Percentiles rank a stretch among this genome's conserved stretches.
phyloP scores from a whole-genome alignment of 1,140 invertebrate genomes.

The Lepidostoma basale region DNA sequence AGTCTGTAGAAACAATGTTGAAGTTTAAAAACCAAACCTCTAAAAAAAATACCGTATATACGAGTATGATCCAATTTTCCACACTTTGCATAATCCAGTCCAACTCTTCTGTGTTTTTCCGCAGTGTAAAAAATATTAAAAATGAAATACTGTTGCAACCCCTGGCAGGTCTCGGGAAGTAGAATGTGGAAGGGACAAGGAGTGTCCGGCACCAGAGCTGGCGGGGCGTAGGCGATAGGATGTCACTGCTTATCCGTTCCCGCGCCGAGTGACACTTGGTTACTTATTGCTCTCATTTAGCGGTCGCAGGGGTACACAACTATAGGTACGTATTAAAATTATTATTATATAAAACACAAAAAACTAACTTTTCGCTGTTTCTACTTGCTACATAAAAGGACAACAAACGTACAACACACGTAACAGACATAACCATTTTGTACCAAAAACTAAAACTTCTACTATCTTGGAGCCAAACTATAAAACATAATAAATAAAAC shows the following conservation, averaged over 20 bases:
- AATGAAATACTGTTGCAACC: too few relatives aligned
- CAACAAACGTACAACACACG: too few relatives aligned
- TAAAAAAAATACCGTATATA: neutral
- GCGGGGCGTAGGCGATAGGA: neutral
- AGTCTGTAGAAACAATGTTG: too few relatives aligned
- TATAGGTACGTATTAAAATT: neutral
- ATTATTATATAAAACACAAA: too few relatives aligned
- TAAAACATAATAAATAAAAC: too few relatives aligned
- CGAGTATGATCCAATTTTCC: neutral
- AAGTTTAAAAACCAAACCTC: neutral
- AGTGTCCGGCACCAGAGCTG: neutral
- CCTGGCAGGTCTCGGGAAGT: too few relatives aligned
- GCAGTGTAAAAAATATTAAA: too few relatives aligned
- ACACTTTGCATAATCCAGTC: neutral
- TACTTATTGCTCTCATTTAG: slow-evolving; percentile 25
- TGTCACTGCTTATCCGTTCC: slow-evolving; percentile 22
- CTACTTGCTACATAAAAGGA: too few relatives aligned
- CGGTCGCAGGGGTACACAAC: neutral
- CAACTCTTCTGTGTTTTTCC: neutral
- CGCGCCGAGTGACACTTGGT: slow-evolving; percentile 11
- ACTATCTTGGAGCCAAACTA: too few relatives aligned
- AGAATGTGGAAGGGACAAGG: neutral
- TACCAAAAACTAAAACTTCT: too few relatives aligned
- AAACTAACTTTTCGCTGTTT: too few relatives aligned
- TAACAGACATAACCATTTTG: too few relatives aligned